Base-by-base conservation (phyloP, 2,888 invertebrate species). In the Caenorhabditis auriculariae region DNA sequence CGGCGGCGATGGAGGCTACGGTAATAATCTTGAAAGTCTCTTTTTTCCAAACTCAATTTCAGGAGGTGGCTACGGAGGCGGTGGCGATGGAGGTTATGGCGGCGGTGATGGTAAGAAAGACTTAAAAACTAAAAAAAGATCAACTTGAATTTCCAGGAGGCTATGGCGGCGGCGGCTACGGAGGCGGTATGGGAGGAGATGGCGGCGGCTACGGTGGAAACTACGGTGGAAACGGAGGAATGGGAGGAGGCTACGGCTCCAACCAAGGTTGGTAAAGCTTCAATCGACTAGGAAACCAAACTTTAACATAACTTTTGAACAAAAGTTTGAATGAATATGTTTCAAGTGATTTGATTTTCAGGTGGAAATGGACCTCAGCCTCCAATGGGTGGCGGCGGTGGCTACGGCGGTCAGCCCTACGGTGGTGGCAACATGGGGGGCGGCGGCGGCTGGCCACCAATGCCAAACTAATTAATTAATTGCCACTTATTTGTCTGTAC, bases 1-100 rank as follows among this genome's bases (percentile, higher is more conserved):
- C 38, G 72, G 69, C 28, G 70, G 66, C 42, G 72, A 66, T n/a
- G 68, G 69, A 45, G 66, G 65, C 35, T 54, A 55, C 41, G 51
- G 56, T 47, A 52, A 55, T 28, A 58, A 55, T 48, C 58, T 55
- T 21, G 58, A 44, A 21, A 32, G 45, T 27, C 17, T 15, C 4
- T n/a, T 19, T 21, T 42, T 42, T 3, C n/a, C n/a, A n/a, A n/a
- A n/a, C n/a, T n/a, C n/a, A n/a, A n/a, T n/a, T n/a, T n/a, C n/a
- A 29, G 23, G 58, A 47, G n/a, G n/a, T n/a, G n/a, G n/a, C n/a
- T n/a, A n/a, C n/a, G n/a, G n/a, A 42, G 56, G 56, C 17, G 64
- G 64, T 5, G 48, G 51, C 42, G 60, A 55, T 48, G 57, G 56
- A 54, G 65, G 62, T 3, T 43, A 45, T 29, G 54, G 56, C 15